Base-by-base conservation (phyloP, 2,888 invertebrate genomes). In the Hemaris fuciformis region DNA sequence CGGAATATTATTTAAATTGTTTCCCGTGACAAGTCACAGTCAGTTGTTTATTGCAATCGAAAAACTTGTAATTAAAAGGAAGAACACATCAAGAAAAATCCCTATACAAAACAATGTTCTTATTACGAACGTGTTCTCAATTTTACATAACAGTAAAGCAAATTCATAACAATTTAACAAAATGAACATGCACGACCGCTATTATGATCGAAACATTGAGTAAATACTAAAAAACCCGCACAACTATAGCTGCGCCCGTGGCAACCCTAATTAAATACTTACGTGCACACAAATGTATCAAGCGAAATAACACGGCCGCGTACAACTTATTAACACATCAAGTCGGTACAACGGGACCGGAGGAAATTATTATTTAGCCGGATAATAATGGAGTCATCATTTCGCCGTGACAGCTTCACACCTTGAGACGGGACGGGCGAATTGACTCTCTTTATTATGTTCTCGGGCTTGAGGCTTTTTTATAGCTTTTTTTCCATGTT, bases 351-450 rank as follows among this genome's bases (percentile, higher is more conserved):
- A 83, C 85, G 84, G 86, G 78, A 83, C 81, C 77, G 71, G 64
- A 69, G 70, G 76, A 78, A 79, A 80, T 89, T 87, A 87, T 89
- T 88, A 89, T 87, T 89, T 88, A 84, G 85, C 76, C 84, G 86
- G 80, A 73, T 91, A 89, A 90, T 91, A 91, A 91, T 90, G 89
- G 88, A 91, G 89, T 84, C 89, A 88, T 92, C 91, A 88, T 89
- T 87, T 85, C 84, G 79, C 73, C 87, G 80, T 89, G 91, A 91
- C 92, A 91, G 92, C 85, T 92, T 91, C 89, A 91, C 92, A 92
- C 92, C 91, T 90, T 84, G 86, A 81, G 83, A 82, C 80, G 81
- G 76, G 73, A 69, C 67, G 71, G 79, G 81, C 83, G 88, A 87
- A 89, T 87, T 83, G 85, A 86, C 86, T 88, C 83, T 87, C 86